Percentiles rank a stretch among this genome's conserved stretches.
Conservation (phyloP, 2,888 invertebrate species). For the Conomelus anceps region DNA sequence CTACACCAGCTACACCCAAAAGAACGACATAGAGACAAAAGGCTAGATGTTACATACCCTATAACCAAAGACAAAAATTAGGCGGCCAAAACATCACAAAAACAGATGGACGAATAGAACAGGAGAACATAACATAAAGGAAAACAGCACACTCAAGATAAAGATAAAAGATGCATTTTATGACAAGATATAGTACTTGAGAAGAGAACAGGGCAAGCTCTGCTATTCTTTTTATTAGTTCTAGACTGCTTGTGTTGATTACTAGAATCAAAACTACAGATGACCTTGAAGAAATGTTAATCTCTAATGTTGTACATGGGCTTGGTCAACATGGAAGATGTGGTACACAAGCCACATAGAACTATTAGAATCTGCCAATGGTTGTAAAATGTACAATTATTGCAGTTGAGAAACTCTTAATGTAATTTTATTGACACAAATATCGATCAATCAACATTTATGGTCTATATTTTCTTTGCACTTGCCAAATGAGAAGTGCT, state of each 20-base stretch:
- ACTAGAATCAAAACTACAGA: not conserved
- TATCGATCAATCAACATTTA: too few species aligned
- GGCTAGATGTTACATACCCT: not conserved
- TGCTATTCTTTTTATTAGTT: not conserved
- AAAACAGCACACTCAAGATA: not conserved
- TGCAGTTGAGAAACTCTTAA: too few species aligned
- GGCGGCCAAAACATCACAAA: not conserved
- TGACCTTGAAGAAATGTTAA: not conserved
- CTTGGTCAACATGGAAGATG: not conserved
- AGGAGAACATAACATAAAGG: not conserved
- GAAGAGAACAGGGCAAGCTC: too few species aligned
- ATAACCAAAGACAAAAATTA: not conserved
- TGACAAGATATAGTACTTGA: not conserved
- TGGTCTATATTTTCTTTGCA: too few species aligned
- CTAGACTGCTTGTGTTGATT: not conserved
- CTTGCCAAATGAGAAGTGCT: too few species aligned
- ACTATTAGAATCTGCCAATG: not conserved
- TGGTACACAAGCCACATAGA: not conserved
- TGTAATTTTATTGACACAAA: too few species aligned
- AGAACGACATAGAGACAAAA: not conserved
- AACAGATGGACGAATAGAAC: not conserved
- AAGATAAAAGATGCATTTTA: not conserved
- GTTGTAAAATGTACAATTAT: too few species aligned
- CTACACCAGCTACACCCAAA: not conserved
- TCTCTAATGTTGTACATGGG: not conserved